Evolutionary conservation across 2,888 invertebrate species (phyloP).

Genomic region (Sialis fuliginosa): DNA sequence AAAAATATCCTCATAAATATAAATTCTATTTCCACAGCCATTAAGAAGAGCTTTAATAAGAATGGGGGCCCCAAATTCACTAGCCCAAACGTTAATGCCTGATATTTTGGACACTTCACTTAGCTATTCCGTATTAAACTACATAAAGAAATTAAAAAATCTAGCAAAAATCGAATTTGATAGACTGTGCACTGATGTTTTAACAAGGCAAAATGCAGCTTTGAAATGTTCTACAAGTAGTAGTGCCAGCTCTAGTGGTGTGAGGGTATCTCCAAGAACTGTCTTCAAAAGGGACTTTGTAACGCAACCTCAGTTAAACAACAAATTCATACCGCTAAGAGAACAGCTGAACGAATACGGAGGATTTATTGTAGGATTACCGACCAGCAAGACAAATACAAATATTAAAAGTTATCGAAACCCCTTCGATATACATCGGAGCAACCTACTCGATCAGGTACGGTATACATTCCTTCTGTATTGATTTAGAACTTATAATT

Average conservation of each 20-base stretch:
- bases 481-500: conserved; percentile 17
- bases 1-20: too few relatives aligned
- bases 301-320: conserved; percentile 62
- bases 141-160: conserved; percentile 88
- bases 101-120: conserved; percentile 86
- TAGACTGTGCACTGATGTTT: conserved; percentile 64
- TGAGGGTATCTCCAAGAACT: conserved; percentile 52
- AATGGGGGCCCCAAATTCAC: conserved; percentile 73
- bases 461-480: too few relatives aligned
- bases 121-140: conserved; percentile 84
- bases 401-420: conserved; percentile 66
- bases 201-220: conserved; percentile 44
- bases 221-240: conserved; percentile 17
- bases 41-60: conserved; percentile 75
- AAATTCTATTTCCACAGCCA: conserved; percentile 38
- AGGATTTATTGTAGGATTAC: conserved; percentile 62
- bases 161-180: conserved; percentile 84
- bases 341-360: conserved; percentile 78
- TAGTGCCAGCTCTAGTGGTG: conserved; percentile 31
- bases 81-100: conserved; percentile 71
- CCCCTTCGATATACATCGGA: conserved; percentile 87
- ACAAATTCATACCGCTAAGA: conserved; percentile 64
- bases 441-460: conserved; percentile 68
- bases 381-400: conserved; percentile 27
- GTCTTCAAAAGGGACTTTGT: conserved; percentile 63